Evolutionary conservation across 2,113 vertebrate species (phyloP).

Genomic region (Proterorhinus semilunaris): DNA sequence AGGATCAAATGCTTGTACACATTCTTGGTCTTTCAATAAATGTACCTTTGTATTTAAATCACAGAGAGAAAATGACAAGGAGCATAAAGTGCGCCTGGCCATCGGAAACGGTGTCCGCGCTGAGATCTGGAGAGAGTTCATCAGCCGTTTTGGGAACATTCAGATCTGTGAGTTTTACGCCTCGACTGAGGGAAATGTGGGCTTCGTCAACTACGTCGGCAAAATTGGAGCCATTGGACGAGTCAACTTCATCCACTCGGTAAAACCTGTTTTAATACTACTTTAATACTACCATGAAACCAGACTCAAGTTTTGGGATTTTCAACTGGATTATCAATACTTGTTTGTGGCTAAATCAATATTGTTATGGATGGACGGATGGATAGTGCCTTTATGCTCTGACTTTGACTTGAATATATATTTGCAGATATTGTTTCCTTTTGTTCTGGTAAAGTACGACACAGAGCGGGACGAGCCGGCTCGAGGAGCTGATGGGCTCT

Average conservation of each 20-base stretch:
- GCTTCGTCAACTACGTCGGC: conserved; percentile 83
- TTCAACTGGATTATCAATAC: no score
- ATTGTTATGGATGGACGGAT: no score
- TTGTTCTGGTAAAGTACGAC: conserved; percentile 83
- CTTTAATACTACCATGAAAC: no score
- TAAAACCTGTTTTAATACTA: conserved; percentile 53
- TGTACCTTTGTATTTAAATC: conserved; percentile 5
- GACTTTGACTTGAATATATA: no score
- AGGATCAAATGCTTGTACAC: neutral
- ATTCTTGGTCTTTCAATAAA: neutral
- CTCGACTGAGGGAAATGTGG: conserved; percentile 86
- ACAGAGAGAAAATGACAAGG: conserved; percentile 80
- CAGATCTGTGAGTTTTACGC: conserved; percentile 84
- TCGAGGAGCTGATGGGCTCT: conserved; percentile 79
- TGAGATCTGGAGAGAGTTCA: conserved; percentile 86
- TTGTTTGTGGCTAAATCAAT: no score
- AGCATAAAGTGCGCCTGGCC: conserved; percentile 82
- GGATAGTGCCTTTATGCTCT: no score
- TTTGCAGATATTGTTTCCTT: conserved; percentile 69
- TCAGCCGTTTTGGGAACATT: conserved; percentile 82
- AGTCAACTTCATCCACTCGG: conserved; percentile 77
- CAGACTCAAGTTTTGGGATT: no score
- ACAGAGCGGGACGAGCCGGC: conserved; percentile 81
- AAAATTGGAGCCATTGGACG: conserved; percentile 85
- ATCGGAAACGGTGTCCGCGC: conserved; percentile 84